Evolutionary conservation across 2,888 invertebrate genomes (phyloP), one percentile per base, ranked within the genome.

Genomic region (Sphaerophoria taeniata): DNA sequence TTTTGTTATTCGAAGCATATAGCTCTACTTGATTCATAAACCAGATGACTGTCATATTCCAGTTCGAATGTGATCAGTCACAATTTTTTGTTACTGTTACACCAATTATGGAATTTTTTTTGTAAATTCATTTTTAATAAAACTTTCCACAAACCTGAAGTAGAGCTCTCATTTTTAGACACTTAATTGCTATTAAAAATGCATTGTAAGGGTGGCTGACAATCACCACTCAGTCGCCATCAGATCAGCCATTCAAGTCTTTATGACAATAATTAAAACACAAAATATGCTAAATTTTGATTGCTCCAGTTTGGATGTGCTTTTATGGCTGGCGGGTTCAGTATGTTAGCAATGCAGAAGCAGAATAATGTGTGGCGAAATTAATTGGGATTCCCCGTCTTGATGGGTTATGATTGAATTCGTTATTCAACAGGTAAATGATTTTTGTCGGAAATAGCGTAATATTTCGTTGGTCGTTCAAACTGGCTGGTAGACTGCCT

Each of bases 141-240:
- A 47, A 72, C 33, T 51, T 72, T 0, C 58, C 72, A 39, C 34
- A 65, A 39, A 65, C 56, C n/a, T 78, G 72, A 9, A 78, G 72
- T 34, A 78, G 56, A 43, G 72, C 72, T 58, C 49, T 14, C 58
- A 78, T 72, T 63, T 63, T 71, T 36, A 56, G 12, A 56, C 49
- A 65, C 6, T 72, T 33, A 51, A 24, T 63, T 39, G 6, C 43
- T 65, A 12, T 31, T 78, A 14, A 51, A 12, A 56, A 49, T 65
- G 16, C 3, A 5, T 24, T 24, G 1, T 3, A 43, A 39, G 72
- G 78, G 16, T 36, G 45, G 4, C 49, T 14, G 11, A 70, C 63
- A n/a, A 36, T 4, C 6, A 12, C 12, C 12, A 11, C 7, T 45
- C 14, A 16, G 33, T 69, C 6, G 3, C n/a, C 9, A 31, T 12